These are phyloP conservation scores for Tonatia bakeri DNA, from an alignment of 2,113 vertebrate genomes.

Conservation along the genomic window DNA sequence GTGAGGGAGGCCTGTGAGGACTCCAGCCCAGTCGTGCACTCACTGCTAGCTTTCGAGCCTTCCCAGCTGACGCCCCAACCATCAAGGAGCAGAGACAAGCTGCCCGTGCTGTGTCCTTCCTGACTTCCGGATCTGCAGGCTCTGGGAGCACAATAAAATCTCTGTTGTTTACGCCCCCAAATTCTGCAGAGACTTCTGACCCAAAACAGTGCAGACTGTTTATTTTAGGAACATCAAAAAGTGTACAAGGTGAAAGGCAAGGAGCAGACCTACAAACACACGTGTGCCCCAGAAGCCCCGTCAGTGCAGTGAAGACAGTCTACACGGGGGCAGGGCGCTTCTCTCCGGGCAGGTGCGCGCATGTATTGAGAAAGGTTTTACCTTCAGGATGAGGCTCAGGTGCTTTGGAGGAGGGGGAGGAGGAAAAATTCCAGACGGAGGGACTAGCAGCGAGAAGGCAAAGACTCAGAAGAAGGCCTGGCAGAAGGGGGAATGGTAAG, in stretches of 20 bases:
- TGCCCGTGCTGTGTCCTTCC: neutral
- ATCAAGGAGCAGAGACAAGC: neutral
- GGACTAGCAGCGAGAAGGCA: neutral
- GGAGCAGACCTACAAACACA: neutral
- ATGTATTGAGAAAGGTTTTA: neutral
- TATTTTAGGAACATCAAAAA: neutral
- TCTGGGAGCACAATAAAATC: neutral
- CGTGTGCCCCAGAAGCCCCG: neutral
- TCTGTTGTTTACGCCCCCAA: neutral
- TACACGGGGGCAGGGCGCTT: neutral
- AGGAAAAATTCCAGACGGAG: neutral
- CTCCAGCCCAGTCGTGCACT: neutral
- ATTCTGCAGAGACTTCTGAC: neutral
- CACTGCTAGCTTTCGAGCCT: neutral
- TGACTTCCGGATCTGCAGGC: neutral
- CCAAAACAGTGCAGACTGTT: neutral
- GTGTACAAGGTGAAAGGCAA: neutral
- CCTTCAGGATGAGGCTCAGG: neutral
- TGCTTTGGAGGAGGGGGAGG: neutral
- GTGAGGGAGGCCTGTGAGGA: neutral
- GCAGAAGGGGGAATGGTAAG: neutral
- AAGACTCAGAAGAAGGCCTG: neutral
- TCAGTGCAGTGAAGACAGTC: neutral
- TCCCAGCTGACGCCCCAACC: neutral
- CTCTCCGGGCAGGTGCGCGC: neutral